Evolutionary conservation across 2,113 vertebrate genomes (phyloP).

Genomic region (Paradoxurus hermaphroditus): DNA sequence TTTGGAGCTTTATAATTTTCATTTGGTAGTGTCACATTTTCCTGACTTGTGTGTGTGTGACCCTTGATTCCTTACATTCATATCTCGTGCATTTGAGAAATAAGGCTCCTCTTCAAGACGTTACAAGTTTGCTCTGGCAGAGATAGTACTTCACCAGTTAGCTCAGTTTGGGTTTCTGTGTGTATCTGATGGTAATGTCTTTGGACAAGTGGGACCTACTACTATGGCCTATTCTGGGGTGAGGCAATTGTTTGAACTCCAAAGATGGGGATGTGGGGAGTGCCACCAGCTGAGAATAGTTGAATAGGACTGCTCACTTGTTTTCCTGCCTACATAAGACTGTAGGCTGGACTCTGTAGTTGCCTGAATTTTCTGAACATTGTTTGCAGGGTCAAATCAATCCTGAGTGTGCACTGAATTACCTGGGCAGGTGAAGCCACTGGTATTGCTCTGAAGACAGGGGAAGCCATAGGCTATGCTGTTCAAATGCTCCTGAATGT

Average conservation of each 20-base stretch:
- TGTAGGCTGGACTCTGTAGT: background rate
- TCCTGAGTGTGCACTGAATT: background rate
- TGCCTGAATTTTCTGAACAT: background rate
- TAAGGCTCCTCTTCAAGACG: background rate
- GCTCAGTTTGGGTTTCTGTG: background rate
- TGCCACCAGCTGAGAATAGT: background rate
- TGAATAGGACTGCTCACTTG: background rate
- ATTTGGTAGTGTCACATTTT: background rate
- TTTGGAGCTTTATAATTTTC: background rate
- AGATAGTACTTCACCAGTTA: background rate
- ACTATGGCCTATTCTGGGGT: background rate
- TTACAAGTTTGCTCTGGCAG: background rate
- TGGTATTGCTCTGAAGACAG: background rate
- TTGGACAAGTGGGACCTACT: background rate
- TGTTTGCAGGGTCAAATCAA: background rate
- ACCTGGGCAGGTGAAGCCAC: background rate
- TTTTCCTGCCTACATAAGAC: background rate
- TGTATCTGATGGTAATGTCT: background rate
- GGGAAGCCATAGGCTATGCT: background rate
- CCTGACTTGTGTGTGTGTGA: background rate
- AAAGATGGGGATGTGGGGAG: background rate
- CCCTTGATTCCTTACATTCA: background rate
- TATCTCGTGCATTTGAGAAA: background rate
- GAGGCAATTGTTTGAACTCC: background rate
- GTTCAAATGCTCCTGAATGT: background rate